phyloP scores from a whole-genome alignment of 2,888 invertebrate species.

The Chrysina gloriosa region DNA sequence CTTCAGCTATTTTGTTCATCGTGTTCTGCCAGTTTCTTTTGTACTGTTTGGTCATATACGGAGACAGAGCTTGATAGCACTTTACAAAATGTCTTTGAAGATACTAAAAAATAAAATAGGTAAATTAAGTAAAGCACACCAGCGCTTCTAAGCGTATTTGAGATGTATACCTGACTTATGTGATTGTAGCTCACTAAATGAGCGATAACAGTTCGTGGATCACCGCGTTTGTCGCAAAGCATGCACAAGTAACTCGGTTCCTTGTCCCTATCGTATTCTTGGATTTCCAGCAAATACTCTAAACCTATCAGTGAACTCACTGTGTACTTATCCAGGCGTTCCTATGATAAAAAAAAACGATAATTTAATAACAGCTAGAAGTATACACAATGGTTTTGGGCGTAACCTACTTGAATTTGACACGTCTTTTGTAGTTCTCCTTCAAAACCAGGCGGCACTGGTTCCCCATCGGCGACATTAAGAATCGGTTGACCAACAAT shows the following conservation, averaged over 20 bases:
- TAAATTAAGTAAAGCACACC: background rate
- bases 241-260: constrained; percentile 83
- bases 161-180: constrained; percentile 57
- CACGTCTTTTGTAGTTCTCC: constrained; percentile 67
- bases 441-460: constrained; percentile 78
- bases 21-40: constrained; percentile 66
- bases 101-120: constrained; percentile 68
- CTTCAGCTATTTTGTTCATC: constrained; percentile 71
- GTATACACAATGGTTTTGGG: background rate
- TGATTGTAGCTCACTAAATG: constrained; percentile 85
- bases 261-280: constrained; percentile 72
- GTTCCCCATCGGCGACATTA: constrained; percentile 73
- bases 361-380: background rate
- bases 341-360: constrained; percentile 55
- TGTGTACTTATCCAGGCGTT: constrained; percentile 68
- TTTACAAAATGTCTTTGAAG: constrained; percentile 75
- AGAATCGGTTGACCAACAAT: constrained; percentile 46
- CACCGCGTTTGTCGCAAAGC: constrained; percentile 83
- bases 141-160: too few species aligned
- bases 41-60: constrained; percentile 71
- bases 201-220: constrained; percentile 81
- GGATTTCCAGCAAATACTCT: constrained; percentile 82
- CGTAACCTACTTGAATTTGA: constrained; percentile 58
- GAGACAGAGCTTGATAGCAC: constrained; percentile 70
- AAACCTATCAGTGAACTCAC: constrained; percentile 74